A percentile compares a stretch with the other conserved stretches of the same genome.
phyloP scores from a whole-genome alignment of 2,888 invertebrate species.

The Lepidocyrtoides sp. region DNA sequence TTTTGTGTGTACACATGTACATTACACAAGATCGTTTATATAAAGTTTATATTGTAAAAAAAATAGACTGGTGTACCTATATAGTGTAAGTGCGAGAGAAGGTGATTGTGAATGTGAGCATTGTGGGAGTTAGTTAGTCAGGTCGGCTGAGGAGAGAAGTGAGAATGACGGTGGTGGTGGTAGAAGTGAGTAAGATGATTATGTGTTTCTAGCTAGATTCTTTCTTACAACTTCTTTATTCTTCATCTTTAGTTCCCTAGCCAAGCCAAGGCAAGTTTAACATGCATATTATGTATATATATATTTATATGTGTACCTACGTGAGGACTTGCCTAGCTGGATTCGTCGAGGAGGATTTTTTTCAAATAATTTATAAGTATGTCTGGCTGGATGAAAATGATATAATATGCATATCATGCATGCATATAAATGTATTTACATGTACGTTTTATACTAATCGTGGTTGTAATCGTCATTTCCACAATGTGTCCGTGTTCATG shows the following conservation, averaged over 20 bases:
- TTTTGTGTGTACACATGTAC: background rate
- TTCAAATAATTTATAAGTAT: slow-evolving; percentile 41
- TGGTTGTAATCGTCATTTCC: slow-evolving; percentile 43
- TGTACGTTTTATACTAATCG: slow-evolving; percentile 41
- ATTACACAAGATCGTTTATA: slow-evolving; percentile 29
- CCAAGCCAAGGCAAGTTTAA: slow-evolving; percentile 45
- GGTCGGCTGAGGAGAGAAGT: slow-evolving; percentile 18
- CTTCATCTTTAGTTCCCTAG: background rate
- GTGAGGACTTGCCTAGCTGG: slow-evolving; percentile 64
- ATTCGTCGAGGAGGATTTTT: slow-evolving; percentile 43
- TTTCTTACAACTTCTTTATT: background rate
- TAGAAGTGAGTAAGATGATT: slow-evolving; percentile 1
- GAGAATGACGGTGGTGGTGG: slow-evolving; percentile 7
- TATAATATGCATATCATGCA: slow-evolving; percentile 44
- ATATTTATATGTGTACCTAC: background rate
- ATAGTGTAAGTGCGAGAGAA: background rate
- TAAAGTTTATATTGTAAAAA: background rate
- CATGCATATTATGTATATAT: background rate
- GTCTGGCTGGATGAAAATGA: slow-evolving; percentile 49
- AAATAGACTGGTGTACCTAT: background rate
- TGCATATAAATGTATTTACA: slow-evolving; percentile 7
- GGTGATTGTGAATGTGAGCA: slow-evolving; percentile 36
- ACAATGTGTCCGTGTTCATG: slow-evolving; percentile 41
- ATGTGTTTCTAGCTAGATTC: slow-evolving; percentile 35
- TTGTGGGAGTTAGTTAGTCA: slow-evolving; percentile 60